These are phyloP conservation scores for Drosophila paramelanica DNA, from an alignment of 2,888 invertebrate species.

Conservation along the genomic window DNA sequence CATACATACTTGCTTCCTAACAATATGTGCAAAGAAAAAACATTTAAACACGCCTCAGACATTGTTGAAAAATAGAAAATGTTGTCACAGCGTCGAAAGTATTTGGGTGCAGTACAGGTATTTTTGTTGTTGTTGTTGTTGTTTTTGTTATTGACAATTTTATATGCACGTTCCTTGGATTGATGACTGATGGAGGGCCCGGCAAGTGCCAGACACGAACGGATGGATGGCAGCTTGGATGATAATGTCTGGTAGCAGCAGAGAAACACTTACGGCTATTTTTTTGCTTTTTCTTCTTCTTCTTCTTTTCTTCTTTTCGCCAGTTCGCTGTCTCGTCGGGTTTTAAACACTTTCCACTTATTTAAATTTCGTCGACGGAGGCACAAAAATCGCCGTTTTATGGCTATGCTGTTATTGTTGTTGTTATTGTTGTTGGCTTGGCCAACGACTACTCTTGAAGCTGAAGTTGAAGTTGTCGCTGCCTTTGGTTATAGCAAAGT, in stretches of 20 bases:
- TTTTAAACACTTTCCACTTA: conserved; percentile 77
- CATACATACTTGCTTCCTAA: conserved; percentile 12
- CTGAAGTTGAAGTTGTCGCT: conserved; percentile 41
- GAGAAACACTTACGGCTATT: conserved; percentile 35
- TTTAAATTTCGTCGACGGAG: conserved; percentile 74
- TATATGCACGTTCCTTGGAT: conserved; percentile 39
- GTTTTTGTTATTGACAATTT: conserved; percentile 51
- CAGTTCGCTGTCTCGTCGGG: conserved; percentile 20
- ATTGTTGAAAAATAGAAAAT: conserved; percentile 62
- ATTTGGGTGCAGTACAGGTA: conserved; percentile 69
- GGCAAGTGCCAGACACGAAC: conserved; percentile 43
- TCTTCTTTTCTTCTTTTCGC: not conserved
- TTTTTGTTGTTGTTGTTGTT: conserved; percentile 23
- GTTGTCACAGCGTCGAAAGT: conserved; percentile 57
- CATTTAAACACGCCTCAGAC: conserved; percentile 46
- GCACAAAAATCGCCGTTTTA: conserved; percentile 55
- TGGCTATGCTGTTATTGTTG: conserved; percentile 12
- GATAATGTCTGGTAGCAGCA: conserved; percentile 20
- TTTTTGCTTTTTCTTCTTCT: not conserved
- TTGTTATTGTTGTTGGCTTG: conserved; percentile 33
- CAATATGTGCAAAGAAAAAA: conserved; percentile 40
- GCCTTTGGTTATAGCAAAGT: conserved; percentile 53
- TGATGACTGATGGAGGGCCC: conserved; percentile 40
- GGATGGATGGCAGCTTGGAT: conserved; percentile 33
- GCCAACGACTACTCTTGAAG: conserved; percentile 39